These are phyloP conservation scores for Prietella phreatophila DNA, from an alignment of 2,113 vertebrate genomes.

Conservation along the genomic window DNA sequence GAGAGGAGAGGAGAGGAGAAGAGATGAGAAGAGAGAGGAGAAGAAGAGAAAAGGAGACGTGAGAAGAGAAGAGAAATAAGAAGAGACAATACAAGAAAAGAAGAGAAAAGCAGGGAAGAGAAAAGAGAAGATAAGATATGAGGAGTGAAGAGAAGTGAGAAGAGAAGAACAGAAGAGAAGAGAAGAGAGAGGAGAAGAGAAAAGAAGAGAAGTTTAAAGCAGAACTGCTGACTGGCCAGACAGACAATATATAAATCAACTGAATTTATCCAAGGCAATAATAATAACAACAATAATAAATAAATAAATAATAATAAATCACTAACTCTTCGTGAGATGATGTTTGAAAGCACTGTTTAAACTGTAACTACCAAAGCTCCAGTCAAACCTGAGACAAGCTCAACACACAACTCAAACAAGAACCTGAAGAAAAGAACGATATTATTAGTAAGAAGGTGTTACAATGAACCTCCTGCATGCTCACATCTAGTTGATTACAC, in stretches of 20 bases:
- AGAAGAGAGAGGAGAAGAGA: too few species aligned
- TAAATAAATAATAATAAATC: not conserved
- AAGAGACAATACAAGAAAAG: too few species aligned
- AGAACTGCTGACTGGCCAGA: not conserved
- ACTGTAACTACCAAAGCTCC: not conserved
- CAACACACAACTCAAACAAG: not conserved
- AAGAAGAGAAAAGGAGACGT: too few species aligned
- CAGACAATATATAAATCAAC: not conserved
- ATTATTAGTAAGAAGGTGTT: not conserved
- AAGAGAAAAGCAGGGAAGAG: too few species aligned
- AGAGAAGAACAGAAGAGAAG: too few species aligned
- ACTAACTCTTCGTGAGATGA: not conserved
- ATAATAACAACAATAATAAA: too few species aligned
- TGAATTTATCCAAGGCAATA: not conserved
- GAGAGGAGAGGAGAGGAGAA: not conserved
- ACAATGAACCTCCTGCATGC: conserved; percentile 5
- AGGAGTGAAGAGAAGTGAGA: too few species aligned
- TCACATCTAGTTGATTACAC: conserved; percentile 39
- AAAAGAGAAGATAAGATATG: too few species aligned
- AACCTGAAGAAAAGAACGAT: not conserved
- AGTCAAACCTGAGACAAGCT: not conserved
- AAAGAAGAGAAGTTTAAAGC: not conserved
- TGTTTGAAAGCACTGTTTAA: not conserved
- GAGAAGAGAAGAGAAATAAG: too few species aligned
- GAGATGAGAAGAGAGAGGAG: too few species aligned